Evolutionary conservation across 2,888 invertebrate genomes (phyloP), one percentile per base, ranked within the genome.

Genomic region (Chloroclystis v-ata): DNA sequence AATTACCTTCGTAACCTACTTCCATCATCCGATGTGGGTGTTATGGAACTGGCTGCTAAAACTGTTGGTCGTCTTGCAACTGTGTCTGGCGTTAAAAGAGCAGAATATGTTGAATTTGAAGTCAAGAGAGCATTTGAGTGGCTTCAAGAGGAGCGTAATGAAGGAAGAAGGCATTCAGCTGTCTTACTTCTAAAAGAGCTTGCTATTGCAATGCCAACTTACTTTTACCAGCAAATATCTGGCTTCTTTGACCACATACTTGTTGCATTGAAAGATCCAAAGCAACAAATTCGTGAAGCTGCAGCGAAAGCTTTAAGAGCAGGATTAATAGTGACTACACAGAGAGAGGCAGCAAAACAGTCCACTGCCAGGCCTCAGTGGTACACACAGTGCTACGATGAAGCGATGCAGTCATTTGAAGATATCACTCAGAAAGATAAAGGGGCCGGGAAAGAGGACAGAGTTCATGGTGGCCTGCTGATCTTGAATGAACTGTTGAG

Each of bases 81-180:
- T 13, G 93, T 95, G 11, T 96, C 95, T 0, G 98, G 98, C 9
- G 96, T 97, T 0, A 97, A 96, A 75, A 95, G 98, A 24, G 96
- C 97, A 0, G 97, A 98, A 72, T 97, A 98, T 74, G 97, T 99
- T n/a, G 98, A 98, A 67, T 97, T 97, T 86, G 98, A 98, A 83
- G 96, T 98, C 1, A 97, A 97, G 75, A 90, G 96, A 68, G 97
- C 98, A 1, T 95, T 97, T 74, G 99, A 99, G 75, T 98, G 97
- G 97, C 89, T 99, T 4, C 93, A 94, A 16, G 95, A 94, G 40
- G 97, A 97, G 65, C 89, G 97, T 59, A 93, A 96, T 75, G 98
- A 98, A 89, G 94, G 95, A 1, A 94, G 96, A 72, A 90, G 97
- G 38, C 96, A 96, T 78, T 97, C 97, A 8, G 97, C 97, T 8